phyloP scores from a whole-genome alignment of 2,888 invertebrate genomes.

The Noctua comes region DNA sequence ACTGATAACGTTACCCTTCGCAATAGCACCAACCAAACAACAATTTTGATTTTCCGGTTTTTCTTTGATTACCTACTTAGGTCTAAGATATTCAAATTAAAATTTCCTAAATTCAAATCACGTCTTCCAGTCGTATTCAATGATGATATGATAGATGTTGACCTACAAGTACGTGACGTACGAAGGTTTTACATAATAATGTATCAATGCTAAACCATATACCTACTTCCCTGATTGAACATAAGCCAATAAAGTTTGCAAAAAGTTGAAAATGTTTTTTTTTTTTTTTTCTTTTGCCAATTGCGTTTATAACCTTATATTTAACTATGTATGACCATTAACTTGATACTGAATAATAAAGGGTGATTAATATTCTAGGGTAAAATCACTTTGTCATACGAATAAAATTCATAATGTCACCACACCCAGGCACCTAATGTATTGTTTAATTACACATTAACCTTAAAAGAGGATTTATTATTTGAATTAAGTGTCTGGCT shows the following conservation, averaged over 20 bases:
- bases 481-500: slow-evolving; percentile 44
- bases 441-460: slow-evolving; percentile 39
- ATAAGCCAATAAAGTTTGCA: neutral
- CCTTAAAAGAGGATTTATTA: slow-evolving; percentile 50
- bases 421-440: slow-evolving; percentile 25
- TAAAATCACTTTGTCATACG: slow-evolving; percentile 9
- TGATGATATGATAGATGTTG: neutral
- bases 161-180: neutral
- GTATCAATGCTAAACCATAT: neutral
- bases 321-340: neutral
- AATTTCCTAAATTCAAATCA: neutral
- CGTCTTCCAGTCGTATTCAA: neutral
- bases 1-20: neutral
- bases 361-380: neutral
- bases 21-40: neutral
- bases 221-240: neutral
- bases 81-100: neutral
- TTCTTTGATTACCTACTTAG: neutral
- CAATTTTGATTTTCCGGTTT: neutral
- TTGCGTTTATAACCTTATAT: neutral
- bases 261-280: too few relatives aligned
- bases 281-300: neutral
- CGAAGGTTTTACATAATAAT: neutral
- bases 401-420: slow-evolving; percentile 18
- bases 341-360: neutral